These are phyloP conservation scores for Drosophila ananassae DNA, from an alignment of 1,140 invertebrate species.

Conservation along the genomic window DNA sequence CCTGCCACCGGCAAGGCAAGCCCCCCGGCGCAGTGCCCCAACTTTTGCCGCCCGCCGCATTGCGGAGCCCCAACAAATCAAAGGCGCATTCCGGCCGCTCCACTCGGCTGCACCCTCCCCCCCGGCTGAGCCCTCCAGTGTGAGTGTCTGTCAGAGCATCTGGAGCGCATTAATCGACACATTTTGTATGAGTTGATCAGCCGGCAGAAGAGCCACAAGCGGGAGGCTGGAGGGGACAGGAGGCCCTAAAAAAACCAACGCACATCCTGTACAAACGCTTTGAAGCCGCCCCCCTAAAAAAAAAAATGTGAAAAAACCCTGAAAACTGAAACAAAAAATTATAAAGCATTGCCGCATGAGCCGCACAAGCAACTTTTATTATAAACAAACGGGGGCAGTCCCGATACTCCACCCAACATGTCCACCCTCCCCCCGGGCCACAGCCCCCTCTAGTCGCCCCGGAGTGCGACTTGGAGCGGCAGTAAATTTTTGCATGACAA, in stretches of 20 bases:
- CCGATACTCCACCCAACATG: not conserved
- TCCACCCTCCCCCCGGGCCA: not conserved
- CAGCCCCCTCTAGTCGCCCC: not conserved
- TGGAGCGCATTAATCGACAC: constrained; percentile 81
- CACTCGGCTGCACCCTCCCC: constrained; percentile 17
- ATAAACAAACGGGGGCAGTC: constrained; percentile 64
- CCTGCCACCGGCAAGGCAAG: not conserved
- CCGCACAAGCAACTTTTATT: constrained; percentile 64
- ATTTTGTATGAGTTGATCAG: constrained; percentile 75
- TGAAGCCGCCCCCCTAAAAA: constrained; percentile 54
- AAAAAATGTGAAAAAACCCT: constrained; percentile 16
- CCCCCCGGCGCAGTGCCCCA: not conserved
- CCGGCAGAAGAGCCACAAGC: constrained; percentile 1
- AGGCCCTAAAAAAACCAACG: constrained; percentile 47
- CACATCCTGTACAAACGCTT: constrained; percentile 72
- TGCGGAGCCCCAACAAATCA: constrained; percentile 71
- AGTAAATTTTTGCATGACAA: constrained; percentile 82
- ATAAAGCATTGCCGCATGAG: constrained; percentile 49
- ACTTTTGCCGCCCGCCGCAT: constrained; percentile 5
- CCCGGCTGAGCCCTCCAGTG: constrained; percentile 35
- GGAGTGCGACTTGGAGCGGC: constrained; percentile 39
- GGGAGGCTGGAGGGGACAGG: constrained; percentile 4
- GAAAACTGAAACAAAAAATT: constrained; percentile 44
- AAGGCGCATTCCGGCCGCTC: constrained; percentile 72
- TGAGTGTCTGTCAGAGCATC: constrained; percentile 63